phyloP scores from a whole-genome alignment of 2,797 vertebrate species.

The Cossypha polioptera region DNA sequence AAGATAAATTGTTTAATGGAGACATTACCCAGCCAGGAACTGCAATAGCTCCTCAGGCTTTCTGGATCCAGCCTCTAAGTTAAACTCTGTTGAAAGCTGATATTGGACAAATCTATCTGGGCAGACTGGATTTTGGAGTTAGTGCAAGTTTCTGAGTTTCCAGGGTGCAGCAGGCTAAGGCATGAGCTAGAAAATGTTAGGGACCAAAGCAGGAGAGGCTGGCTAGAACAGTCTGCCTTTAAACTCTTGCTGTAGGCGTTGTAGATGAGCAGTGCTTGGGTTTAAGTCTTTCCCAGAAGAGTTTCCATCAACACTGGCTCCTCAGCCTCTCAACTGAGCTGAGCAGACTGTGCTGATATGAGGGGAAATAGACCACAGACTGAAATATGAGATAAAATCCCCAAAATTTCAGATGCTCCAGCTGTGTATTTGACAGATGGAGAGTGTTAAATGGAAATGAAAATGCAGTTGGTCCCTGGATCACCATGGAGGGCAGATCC shows the following conservation, averaged over 20 bases:
- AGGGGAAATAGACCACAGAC: neutral
- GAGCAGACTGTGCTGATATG: neutral
- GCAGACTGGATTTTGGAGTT: conserved; percentile 5
- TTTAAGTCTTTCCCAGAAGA: neutral
- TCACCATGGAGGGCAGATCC: neutral
- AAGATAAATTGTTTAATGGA: conserved; percentile 18
- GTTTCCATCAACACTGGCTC: neutral
- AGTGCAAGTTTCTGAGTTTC: neutral
- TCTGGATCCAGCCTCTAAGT: conserved; percentile 18
- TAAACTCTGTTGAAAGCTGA: conserved; percentile 27
- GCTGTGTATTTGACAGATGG: neutral
- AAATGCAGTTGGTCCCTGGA: neutral
- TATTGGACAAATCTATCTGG: conserved; percentile 19
- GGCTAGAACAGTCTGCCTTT: neutral
- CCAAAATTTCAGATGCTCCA: neutral
- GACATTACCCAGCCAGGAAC: conserved; percentile 31
- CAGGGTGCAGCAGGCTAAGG: neutral
- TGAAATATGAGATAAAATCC: neutral
- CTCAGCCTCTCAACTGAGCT: neutral
- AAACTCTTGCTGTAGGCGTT: neutral
- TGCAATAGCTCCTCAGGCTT: conserved; percentile 25
- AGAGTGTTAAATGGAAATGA: neutral
- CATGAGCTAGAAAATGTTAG: neutral
- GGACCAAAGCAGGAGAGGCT: neutral
- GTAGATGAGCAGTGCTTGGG: neutral